phyloP scores from a whole-genome alignment of 2,888 invertebrate species.

The Iphiclides podalirius region DNA sequence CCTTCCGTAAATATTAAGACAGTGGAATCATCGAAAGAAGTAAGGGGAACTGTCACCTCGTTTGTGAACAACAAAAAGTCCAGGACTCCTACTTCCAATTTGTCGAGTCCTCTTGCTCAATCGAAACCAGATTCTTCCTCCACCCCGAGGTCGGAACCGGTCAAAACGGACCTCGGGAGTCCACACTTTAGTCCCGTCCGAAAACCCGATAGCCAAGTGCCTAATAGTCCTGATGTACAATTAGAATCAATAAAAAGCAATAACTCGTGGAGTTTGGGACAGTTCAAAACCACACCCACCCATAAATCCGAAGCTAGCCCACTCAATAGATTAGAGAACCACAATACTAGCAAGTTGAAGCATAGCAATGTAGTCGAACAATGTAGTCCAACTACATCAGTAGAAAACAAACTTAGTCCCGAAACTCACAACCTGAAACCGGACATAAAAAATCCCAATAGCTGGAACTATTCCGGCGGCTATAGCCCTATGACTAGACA shows the following conservation, averaged over 20 bases:
- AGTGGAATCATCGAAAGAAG: constrained; percentile 44
- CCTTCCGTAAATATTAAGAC: constrained; percentile 55
- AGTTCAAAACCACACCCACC: constrained; percentile 68
- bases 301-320: constrained; percentile 74
- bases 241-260: constrained; percentile 54
- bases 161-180: constrained; percentile 57
- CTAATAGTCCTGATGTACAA: constrained; percentile 66
- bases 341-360: constrained; percentile 53
- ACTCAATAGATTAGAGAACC: constrained; percentile 63
- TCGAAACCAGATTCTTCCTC: constrained; percentile 70
- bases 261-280: constrained; percentile 64
- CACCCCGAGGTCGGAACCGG: constrained; percentile 61
- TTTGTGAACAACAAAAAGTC: constrained; percentile 45
- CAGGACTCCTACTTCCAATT: constrained; percentile 50
- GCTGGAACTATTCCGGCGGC: constrained; percentile 62
- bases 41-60: constrained; percentile 36
- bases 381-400: constrained; percentile 71
- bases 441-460: constrained; percentile 65
- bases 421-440: constrained; percentile 59
- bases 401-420: constrained; percentile 70
- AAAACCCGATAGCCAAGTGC: constrained; percentile 72
- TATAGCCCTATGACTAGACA: constrained; percentile 73
- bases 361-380: constrained; percentile 67
- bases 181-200: constrained; percentile 69
- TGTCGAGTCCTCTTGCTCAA: constrained; percentile 64